A percentile compares a stretch with the other conserved stretches of the same genome.
Conservation (phyloP, 2,113 vertebrate genomes). For the Pachycephala philippinensis region DNA sequence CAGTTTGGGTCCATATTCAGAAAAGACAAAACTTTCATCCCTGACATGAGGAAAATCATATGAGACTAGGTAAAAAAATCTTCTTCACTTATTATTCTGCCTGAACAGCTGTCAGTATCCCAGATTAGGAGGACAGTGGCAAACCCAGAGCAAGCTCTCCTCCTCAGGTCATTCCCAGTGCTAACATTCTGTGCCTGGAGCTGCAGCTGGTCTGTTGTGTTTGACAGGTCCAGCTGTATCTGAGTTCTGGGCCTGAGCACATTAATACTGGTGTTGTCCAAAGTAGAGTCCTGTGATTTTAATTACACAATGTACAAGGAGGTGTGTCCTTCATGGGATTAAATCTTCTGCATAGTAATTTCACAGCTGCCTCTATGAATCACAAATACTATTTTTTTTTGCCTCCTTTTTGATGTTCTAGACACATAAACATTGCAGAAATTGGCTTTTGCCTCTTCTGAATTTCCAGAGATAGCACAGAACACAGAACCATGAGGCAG, state of each 20-base stretch:
- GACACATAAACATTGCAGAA: background rate
- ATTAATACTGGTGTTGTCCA: background rate
- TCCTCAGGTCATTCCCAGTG: background rate
- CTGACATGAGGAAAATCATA: background rate
- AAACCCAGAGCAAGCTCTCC: background rate
- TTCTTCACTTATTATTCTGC: background rate
- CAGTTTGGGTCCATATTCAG: background rate
- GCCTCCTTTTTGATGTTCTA: background rate
- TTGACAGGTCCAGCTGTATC: background rate
- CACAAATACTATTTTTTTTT: background rate
- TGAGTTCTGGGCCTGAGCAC: background rate
- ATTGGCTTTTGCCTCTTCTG: background rate
- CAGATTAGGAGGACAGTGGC: background rate
- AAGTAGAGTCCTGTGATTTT: background rate
- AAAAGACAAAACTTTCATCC: background rate
- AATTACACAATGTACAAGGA: background rate
- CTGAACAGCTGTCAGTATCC: background rate
- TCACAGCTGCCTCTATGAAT: background rate
- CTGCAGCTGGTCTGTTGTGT: background rate
- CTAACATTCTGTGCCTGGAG: background rate
- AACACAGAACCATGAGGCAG: background rate
- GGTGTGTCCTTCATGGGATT: background rate
- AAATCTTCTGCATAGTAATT: background rate
- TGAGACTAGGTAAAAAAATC: background rate
- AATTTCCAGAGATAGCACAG: background rate